These are phyloP conservation scores for Penaeus vannamei DNA, from an alignment of 1,140 invertebrate genomes.

Conservation along the genomic window DNA sequence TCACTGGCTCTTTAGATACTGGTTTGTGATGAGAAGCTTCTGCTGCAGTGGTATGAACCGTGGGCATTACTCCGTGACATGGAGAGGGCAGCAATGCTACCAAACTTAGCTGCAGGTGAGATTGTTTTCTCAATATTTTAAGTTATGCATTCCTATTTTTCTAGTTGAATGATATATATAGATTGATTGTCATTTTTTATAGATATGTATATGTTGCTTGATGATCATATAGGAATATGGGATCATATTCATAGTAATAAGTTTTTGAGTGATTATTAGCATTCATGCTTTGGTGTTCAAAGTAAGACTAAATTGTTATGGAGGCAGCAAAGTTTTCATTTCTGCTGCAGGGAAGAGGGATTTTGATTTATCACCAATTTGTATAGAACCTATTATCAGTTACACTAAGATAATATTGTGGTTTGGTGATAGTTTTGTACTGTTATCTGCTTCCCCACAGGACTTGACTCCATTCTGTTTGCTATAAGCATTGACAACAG, in stretches of 20 bases:
- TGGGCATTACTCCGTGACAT: slow-evolving; percentile 86
- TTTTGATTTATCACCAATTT: no score
- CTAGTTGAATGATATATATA: no score
- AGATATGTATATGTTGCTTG: no score
- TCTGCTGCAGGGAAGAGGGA: no score
- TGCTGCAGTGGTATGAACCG: slow-evolving; percentile 85
- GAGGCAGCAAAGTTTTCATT: no score
- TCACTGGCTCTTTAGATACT: slow-evolving; percentile 79
- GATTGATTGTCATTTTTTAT: no score
- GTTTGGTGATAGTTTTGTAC: slow-evolving; percentile 32
- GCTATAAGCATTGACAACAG: slow-evolving; percentile 90
- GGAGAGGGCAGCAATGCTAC: slow-evolving; percentile 82
- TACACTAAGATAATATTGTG: slow-evolving; percentile 38
- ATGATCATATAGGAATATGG: no score
- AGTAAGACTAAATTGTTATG: no score
- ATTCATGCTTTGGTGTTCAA: no score
- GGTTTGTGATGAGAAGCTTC: slow-evolving; percentile 77
- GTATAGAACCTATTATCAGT: not conserved
- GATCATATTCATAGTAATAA: no score
- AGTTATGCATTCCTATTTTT: not conserved
- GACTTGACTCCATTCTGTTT: slow-evolving; percentile 88
- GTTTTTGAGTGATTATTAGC: no score
- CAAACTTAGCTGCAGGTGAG: slow-evolving; percentile 86
- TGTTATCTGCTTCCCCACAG: slow-evolving; percentile 74
- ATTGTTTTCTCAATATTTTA: slow-evolving; percentile 39